Conservation (phyloP, 2,797 vertebrate genomes). For the Bradypodion pumilum region DNA sequence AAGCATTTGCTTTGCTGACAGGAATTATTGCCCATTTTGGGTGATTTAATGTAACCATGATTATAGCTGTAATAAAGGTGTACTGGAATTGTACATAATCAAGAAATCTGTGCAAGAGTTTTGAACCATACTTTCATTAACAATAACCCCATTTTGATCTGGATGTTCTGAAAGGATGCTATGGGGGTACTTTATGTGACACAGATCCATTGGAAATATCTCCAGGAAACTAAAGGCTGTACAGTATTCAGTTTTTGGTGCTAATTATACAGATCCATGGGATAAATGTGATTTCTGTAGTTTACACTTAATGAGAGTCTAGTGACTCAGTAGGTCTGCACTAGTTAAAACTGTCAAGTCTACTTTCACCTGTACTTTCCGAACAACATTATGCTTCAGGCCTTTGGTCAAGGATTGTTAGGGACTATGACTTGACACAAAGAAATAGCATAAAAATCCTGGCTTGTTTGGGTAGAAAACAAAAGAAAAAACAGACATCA, state of each 20-base stretch:
- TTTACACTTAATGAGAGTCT: too few species aligned
- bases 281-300: too few species aligned
- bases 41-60: too few species aligned
- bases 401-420: background rate
- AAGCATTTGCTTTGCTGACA: too few species aligned
- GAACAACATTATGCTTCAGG: background rate
- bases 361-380: background rate
- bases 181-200: background rate
- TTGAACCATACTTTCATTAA: constrained; percentile 21
- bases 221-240: too few species aligned
- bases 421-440: background rate
- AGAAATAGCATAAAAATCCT: background rate
- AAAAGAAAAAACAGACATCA: background rate
- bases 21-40: too few species aligned
- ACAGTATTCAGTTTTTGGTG: too few species aligned
- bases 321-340: too few species aligned
- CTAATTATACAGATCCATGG: too few species aligned
- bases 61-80: background rate
- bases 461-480: background rate
- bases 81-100: background rate
- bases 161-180: constrained; percentile 49
- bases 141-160: constrained; percentile 48
- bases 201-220: background rate
- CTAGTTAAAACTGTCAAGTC: too few species aligned
- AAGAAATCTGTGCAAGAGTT: background rate